A percentile compares a stretch with the other conserved stretches of the same genome.
Evolutionary conservation across 2,888 invertebrate genomes (phyloP).

Genomic region (Neoitamus cyanurus): DNA sequence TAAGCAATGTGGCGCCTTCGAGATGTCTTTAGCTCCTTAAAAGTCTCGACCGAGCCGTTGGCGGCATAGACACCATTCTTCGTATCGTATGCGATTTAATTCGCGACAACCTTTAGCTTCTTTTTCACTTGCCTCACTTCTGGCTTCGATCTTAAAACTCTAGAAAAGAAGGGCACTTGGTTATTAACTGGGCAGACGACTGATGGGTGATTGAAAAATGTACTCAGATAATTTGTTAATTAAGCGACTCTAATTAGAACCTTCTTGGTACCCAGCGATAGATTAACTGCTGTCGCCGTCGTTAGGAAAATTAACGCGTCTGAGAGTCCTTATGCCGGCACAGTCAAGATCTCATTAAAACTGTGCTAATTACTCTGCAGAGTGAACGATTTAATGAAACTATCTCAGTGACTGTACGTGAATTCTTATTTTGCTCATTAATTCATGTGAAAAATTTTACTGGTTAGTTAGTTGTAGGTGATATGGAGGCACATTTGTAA

Average conservation of each 20-base stretch:
- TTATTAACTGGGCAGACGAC: slow-evolving; percentile 9
- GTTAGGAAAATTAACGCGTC: not conserved
- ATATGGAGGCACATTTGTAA: not conserved
- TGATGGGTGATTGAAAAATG: not conserved
- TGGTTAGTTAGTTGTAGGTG: not conserved
- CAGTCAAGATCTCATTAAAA: not conserved
- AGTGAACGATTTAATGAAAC: not conserved
- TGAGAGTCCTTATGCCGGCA: not conserved
- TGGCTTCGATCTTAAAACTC: not conserved
- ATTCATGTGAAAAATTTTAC: not conserved
- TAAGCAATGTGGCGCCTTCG: slow-evolving; percentile 15
- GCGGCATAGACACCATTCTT: not conserved
- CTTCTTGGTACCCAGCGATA: not conserved
- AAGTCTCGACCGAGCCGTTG: not conserved
- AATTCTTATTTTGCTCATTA: not conserved
- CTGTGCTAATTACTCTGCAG: not conserved
- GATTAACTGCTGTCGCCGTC: not conserved
- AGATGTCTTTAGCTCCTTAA: not conserved
- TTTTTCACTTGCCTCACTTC: not conserved
- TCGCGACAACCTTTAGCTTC: not conserved
- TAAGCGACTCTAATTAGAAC: not conserved
- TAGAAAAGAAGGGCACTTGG: slow-evolving; percentile 4
- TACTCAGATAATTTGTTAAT: not conserved
- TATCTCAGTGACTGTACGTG: not conserved
- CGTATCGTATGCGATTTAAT: not conserved